A percentile compares a stretch with the other conserved stretches of the same genome.
phyloP scores from a whole-genome alignment of 1,140 invertebrate genomes.

The Drosophila equinoxialis region DNA sequence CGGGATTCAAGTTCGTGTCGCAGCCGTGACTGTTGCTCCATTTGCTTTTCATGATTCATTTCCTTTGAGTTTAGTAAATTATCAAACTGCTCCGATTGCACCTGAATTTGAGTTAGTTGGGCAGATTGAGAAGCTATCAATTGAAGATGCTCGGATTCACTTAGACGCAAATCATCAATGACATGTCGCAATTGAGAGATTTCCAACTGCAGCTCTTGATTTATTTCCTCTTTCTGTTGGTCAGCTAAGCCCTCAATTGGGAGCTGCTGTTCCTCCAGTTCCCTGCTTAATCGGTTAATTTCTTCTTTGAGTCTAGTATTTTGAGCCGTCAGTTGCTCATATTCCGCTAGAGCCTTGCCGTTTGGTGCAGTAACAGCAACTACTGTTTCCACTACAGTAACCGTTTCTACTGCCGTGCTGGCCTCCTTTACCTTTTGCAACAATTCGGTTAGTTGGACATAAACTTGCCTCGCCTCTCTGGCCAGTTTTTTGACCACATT shows the following conservation, averaged over 20 bases:
- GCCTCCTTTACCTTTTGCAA: constrained; percentile 83
- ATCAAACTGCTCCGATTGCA: constrained; percentile 67
- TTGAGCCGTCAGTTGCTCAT: constrained; percentile 83
- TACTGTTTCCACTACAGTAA: constrained; percentile 77
- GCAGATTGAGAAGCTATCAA: constrained; percentile 39
- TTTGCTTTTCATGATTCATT: constrained; percentile 69
- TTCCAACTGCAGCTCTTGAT: constrained; percentile 26
- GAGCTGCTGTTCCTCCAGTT: constrained; percentile 52
- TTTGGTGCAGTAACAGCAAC: constrained; percentile 77
- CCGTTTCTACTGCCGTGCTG: constrained; percentile 79
- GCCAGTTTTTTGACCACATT: constrained; percentile 80
- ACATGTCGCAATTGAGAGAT: constrained; percentile 33
- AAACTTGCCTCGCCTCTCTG: constrained; percentile 76
- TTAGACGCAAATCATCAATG: constrained; percentile 33
- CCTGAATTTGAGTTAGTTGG: constrained; percentile 47
- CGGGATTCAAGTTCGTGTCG: constrained; percentile 60
- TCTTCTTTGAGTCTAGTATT: constrained; percentile 80
- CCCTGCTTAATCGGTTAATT: constrained; percentile 48
- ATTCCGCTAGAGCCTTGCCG: constrained; percentile 81
- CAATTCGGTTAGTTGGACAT: constrained; percentile 70
- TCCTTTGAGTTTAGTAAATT: constrained; percentile 61
- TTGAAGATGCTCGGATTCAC: constrained; percentile 42
- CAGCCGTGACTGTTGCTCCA: constrained; percentile 66
- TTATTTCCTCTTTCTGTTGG: not conserved
- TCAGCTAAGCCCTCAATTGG: constrained; percentile 18